Evolutionary conservation across 2,113 vertebrate genomes (phyloP), one percentile per base, ranked within the genome.

Genomic region (Uria lomvia): DNA sequence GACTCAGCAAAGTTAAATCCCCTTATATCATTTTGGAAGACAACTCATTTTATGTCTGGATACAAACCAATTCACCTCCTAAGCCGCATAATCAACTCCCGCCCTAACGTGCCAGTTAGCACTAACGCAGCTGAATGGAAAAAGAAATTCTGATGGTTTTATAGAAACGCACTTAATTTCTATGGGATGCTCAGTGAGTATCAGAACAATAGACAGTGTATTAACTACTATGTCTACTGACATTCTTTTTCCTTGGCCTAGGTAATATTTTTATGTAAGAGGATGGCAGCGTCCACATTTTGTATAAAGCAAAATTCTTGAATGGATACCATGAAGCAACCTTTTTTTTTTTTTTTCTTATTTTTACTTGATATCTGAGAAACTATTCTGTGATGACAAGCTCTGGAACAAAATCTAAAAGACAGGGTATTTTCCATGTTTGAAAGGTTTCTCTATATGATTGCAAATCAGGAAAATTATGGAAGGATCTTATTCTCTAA

Each of bases 1-100:
- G 86, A 94, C 65, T 91, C 86, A 80, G 79, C 79, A 71, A 91
- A 91, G 77, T 78, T 72, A 89, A 97, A 94, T 89, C 60, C 47
- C 56, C 52, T 86, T 65, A 56, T 72, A 74, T 84, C 83, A 85
- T 78, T 62, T 84, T 75, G 70, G 52, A 87, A 81, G 78, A 77
- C 68, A 92, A 94, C 38, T 90, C 26, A 40, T 74, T 95, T 94
- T 74, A 52, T 90, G 72, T 88, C 82, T 88, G 65, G 56, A 75
- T 81, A 43, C 60, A 89, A 92, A 92, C 47, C 89, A 92, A 74
- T 47, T 65, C 45, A 19, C 71, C 3, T 12, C 55, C 38, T 88
- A 77, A 90, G 43, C 65, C 6, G 5, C 52, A 66, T 50, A 59
- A 96, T 72, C 55, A 77, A 42, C 49, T 86, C 43, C 68, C 0